Percentiles rank a stretch among this genome's conserved stretches.
Evolutionary conservation across 2,797 vertebrate genomes (phyloP).

Genomic region (Galaxias olidus): DNA sequence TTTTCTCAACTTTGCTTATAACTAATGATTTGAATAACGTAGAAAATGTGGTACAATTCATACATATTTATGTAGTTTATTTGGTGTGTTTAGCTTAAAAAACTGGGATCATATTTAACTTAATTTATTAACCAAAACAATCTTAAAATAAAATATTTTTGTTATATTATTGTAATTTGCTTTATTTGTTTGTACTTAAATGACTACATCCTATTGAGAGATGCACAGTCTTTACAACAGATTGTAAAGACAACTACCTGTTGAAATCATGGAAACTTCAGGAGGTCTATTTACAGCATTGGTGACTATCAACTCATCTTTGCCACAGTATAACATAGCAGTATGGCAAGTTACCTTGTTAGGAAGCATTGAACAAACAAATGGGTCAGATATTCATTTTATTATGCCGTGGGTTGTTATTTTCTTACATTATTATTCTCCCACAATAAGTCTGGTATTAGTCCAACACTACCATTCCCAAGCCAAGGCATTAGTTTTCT

Average conservation of each 20-base stretch:
- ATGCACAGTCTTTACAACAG: background rate
- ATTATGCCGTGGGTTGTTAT: conserved; percentile 74
- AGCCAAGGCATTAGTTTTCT: conserved; percentile 58
- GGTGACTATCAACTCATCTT: too few relatives aligned
- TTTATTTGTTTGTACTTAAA: background rate
- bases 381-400: conserved; percentile 66
- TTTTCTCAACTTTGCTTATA: too few relatives aligned
- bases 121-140: conserved; percentile 16
- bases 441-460: conserved; percentile 59
- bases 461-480: conserved; percentile 57
- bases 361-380: background rate
- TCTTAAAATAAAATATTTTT: conserved; percentile 14
- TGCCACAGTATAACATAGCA: background rate
- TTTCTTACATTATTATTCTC: conserved; percentile 52
- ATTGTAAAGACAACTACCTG: background rate
- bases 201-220: background rate
- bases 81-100: background rate
- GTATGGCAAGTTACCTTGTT: background rate
- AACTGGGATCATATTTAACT: conserved; percentile 15
- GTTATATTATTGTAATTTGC: background rate
- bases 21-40: too few relatives aligned
- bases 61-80: background rate
- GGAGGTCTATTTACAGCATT: too few relatives aligned
- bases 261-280: too few relatives aligned
- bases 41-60: too few relatives aligned